These are phyloP conservation scores for Cheilosia vernalis DNA, from an alignment of 2,888 invertebrate genomes.

Conservation along the genomic window DNA sequence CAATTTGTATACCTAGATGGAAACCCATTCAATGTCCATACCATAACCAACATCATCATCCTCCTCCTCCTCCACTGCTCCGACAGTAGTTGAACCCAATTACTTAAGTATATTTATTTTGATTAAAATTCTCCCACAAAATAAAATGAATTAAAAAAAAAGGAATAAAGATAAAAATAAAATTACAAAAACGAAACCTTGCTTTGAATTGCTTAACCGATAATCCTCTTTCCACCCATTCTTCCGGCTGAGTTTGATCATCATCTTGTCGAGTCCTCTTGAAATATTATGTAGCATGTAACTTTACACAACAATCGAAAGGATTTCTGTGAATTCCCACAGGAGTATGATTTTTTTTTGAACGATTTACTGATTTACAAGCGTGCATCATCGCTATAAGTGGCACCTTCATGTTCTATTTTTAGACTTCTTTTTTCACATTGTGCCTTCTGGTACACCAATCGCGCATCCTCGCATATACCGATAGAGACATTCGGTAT, in stretches of 20 bases:
- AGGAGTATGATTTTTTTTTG: slow-evolving; percentile 40
- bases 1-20: slow-evolving; percentile 16
- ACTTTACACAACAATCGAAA: slow-evolving; percentile 35
- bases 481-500: neutral
- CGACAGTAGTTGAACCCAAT: slow-evolving; percentile 47
- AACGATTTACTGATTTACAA: slow-evolving; percentile 59
- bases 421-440: slow-evolving; percentile 1
- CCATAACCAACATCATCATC: slow-evolving; percentile 24
- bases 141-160: slow-evolving; percentile 9
- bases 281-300: neutral
- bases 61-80: neutral
- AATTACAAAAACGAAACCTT: neutral
- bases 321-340: slow-evolving; percentile 46
- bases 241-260: slow-evolving; percentile 21
- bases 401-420: slow-evolving; percentile 52
- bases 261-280: slow-evolving; percentile 21
- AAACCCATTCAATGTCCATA: slow-evolving; percentile 31
- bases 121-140: slow-evolving; percentile 58
- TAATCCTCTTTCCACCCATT: slow-evolving; percentile 55
- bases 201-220: slow-evolving; percentile 43
- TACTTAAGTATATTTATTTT: slow-evolving; percentile 64
- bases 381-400: slow-evolving; percentile 45
- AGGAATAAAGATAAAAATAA: neutral
- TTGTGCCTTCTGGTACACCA: neutral
- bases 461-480: slow-evolving; percentile 4